Percentiles rank a stretch among this genome's conserved stretches.
Evolutionary conservation across 2,888 invertebrate genomes (phyloP).

Genomic region (Chelonus formosanus): DNA sequence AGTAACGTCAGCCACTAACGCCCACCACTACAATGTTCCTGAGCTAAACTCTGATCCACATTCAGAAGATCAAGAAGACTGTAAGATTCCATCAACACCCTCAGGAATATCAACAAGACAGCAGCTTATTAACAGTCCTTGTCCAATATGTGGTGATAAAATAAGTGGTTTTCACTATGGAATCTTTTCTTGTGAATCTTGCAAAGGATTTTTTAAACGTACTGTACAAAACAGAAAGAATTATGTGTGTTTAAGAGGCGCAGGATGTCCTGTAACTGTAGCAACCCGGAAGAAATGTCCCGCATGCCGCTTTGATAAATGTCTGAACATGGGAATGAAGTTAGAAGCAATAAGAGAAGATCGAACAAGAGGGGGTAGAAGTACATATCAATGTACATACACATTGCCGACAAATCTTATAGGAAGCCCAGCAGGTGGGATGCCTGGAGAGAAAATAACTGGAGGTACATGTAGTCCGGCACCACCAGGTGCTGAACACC

Average conservation of each 20-base stretch:
- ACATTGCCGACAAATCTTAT: conserved; percentile 76
- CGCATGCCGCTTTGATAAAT: conserved; percentile 95
- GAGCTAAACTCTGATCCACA: conserved; percentile 55
- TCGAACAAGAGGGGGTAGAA: conserved; percentile 92
- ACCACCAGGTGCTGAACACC: conserved; percentile 57
- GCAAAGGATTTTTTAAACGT: conserved; percentile 97
- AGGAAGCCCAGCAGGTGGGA: conserved; percentile 67
- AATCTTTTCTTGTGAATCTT: conserved; percentile 97
- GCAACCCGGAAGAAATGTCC: conserved; percentile 96
- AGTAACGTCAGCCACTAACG: conserved; percentile 42
- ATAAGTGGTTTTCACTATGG: conserved; percentile 98
- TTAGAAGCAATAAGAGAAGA: conserved; percentile 96
- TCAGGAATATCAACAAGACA: conserved; percentile 84
- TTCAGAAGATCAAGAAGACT: conserved; percentile 50
- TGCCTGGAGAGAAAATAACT: conserved; percentile 64
- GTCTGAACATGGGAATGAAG: conserved; percentile 95
- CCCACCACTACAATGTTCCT: conserved; percentile 54
- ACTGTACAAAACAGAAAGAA: conserved; percentile 99
- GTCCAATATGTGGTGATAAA: conserved; percentile 94
- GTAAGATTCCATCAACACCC: conserved; percentile 67
- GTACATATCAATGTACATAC: conserved; percentile 95
- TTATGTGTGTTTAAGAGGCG: conserved; percentile 91
- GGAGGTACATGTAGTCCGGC: conserved; percentile 61
- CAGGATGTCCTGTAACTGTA: conserved; percentile 90
- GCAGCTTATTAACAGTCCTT: conserved; percentile 91